Base-by-base conservation (phyloP, 2,797 vertebrate genomes). In the Cyclopterus lumpus region DNA sequence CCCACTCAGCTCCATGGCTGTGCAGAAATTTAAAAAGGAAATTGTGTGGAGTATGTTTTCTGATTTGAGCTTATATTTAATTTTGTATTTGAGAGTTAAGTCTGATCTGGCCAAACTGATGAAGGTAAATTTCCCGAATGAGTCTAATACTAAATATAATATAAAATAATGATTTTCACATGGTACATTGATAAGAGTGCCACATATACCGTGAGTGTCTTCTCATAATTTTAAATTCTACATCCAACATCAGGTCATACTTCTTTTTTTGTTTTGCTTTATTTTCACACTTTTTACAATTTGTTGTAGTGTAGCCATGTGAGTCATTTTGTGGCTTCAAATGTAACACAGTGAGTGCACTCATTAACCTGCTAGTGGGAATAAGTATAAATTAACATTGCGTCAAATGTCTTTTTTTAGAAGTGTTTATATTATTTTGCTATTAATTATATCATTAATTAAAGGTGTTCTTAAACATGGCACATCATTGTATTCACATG, bases 1-100 rank as follows among this genome's bases (percentile, higher is more conserved):
- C 86, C 81, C 86, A 77, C 77, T 84, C 83, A 79, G 77, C 86
- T 88, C 81, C 77, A 74, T 62, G 83, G 77, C 82, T 82, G 15
- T 78, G 84, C 75, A 83, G 64, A 87, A 69, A 83, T 80, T 11
- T n/a, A 54, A 81, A 82, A 75, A 75, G 63, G 58, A 61, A 55
- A 62, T 76, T 85, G 48, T 82, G 57, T 63, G 70, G 30, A 76
- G 73, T 66, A 75, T 64, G 36, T 82, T 69, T 71, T 67, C 44
- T 73, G 51, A n/a, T 79, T 70, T 30, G 30, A 69, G 42, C n/a
- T n/a, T 71, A 63, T 42, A 75, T 80, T 81, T 54, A n/a, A 32
- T 42, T 73, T 40, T 64, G 55, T 55, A 53, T 78, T 30, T 44
- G 57, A 32, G 26, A 60, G 1, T 55, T 84, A 66, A 73, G 22